Evolutionary conservation across 2,888 invertebrate genomes (phyloP).

Genomic region (Caradrina clavipalpis): DNA sequence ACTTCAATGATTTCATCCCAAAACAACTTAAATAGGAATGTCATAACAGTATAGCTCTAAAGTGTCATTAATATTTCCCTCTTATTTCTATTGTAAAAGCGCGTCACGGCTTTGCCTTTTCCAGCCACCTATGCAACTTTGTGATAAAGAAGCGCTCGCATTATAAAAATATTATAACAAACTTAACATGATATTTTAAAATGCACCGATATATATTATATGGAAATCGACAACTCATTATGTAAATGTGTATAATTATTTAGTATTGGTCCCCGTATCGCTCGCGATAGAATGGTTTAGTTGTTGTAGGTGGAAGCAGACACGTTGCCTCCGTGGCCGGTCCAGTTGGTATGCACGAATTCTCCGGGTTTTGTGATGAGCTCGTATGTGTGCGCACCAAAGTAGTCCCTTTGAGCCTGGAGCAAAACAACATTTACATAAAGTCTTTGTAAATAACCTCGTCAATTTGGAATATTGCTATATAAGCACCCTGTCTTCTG

Average conservation of each 20-base stretch:
- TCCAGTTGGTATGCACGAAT: conserved; percentile 99
- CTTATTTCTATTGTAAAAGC: neutral
- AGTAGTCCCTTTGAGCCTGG: conserved; percentile 98
- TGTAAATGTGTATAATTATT: conserved; percentile 6
- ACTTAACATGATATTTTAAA: conserved; percentile 48
- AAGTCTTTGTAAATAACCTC: neutral
- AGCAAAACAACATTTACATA: conserved; percentile 32
- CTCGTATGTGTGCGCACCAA: conserved; percentile 99
- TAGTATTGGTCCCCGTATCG: conserved; percentile 40
- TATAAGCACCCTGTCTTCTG: too few species aligned
- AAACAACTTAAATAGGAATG: conserved; percentile 51
- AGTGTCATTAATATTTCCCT: neutral
- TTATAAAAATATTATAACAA: conserved; percentile 29
- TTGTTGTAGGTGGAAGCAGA: conserved; percentile 96
- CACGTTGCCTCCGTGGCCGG: conserved; percentile 98
- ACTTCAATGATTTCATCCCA: conserved; percentile 6
- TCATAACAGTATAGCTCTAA: conserved; percentile 10
- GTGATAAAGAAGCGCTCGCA: conserved; percentile 31
- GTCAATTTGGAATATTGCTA: too few species aligned
- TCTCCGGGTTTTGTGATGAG: conserved; percentile 95
- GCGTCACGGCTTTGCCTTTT: conserved; percentile 1
- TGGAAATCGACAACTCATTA: neutral
- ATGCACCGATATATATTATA: conserved; percentile 32
- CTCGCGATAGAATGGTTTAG: conserved; percentile 59
- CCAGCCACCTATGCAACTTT: conserved; percentile 44